Evolutionary conservation across 2,113 vertebrate genomes (phyloP), one percentile per base, ranked within the genome.

Genomic region (Takifugu bimaculatus): DNA sequence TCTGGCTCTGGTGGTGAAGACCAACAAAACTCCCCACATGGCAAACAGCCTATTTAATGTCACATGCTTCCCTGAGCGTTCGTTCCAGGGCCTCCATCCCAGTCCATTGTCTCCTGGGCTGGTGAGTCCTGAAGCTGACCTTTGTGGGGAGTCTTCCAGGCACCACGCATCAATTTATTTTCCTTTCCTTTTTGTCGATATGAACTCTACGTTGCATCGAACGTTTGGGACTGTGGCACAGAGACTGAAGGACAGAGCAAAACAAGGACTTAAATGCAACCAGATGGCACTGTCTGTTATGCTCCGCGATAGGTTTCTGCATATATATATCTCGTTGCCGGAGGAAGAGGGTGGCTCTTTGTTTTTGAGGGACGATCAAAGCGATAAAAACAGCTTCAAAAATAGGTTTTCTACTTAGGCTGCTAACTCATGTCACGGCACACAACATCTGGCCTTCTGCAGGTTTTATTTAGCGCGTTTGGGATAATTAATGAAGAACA

Each of bases 101-200:
- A 52, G 81, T 79, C 70, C 68, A 68, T 75, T 72, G 73, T 81
- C 84, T 84, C 81, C 57, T 68, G 78, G 78, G 81, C 77, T 72
- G 39, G 78, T 68, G 76, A 81, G 83, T 79, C 76, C 80, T 12
- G 60, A 6, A 54, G 72, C 72, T 75, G 84, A 85, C 79, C 81
- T 78, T 71, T 83, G 80, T 76, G 81, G 83, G 78, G 78, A 84
- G 81, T 84, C 87, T 85, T 87, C 63, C 66, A 79, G 84, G 84
- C 81, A 85, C 84, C 83, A 73, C 82, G 81, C 76, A 58, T 66
- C 82, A 76, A 64, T 79, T 84, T 83, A 10, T 35, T 35, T 35
- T 35, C 6, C 9, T 35, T 35, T 20, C 20, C 20, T 39, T 39
- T 75, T 57, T 53, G 72, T 80, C 82, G 72, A 45, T 65, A 75